Conservation (phyloP, 1,140 invertebrate species). For the Trichonephila clavipes region DNA sequence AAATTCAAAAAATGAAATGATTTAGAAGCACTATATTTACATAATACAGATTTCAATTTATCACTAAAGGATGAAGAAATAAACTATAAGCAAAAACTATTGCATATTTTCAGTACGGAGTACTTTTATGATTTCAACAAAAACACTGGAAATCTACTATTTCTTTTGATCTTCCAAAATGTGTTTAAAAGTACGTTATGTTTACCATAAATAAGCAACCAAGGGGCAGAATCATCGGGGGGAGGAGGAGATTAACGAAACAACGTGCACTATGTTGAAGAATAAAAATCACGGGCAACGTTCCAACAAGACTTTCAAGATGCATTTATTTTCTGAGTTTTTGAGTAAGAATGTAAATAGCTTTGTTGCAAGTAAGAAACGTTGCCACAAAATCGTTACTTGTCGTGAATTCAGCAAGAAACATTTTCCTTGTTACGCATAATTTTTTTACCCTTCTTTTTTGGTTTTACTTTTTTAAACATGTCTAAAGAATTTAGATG, state of each 20-base stretch:
- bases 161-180: conserved; percentile 5
- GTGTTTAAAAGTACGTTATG: conserved; percentile 53
- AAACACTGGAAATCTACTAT: not conserved
- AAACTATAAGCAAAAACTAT: not conserved
- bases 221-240: not conserved
- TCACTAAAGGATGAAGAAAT: not conserved
- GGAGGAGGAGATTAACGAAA: conserved; percentile 11
- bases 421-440: conserved; percentile 16
- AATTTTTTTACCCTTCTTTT: not conserved
- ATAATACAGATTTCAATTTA: no score
- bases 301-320: conserved; percentile 56
- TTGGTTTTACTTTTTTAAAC: not conserved
- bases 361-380: conserved; percentile 22
- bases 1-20: no score
- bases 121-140: not conserved
- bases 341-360: conserved; percentile 59
- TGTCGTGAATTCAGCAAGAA: conserved; percentile 37
- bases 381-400: conserved; percentile 60
- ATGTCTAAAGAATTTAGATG: not conserved
- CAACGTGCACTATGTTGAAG: conserved; percentile 1
- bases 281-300: conserved; percentile 40
- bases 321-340: conserved; percentile 63
- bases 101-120: not conserved
- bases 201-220: conserved; percentile 5
- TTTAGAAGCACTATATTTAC: no score